Percentiles rank a stretch among this genome's conserved stretches.
These are phyloP conservation scores for Electrophaes corylata DNA, from an alignment of 2,888 invertebrate genomes.

Conservation along the genomic window DNA sequence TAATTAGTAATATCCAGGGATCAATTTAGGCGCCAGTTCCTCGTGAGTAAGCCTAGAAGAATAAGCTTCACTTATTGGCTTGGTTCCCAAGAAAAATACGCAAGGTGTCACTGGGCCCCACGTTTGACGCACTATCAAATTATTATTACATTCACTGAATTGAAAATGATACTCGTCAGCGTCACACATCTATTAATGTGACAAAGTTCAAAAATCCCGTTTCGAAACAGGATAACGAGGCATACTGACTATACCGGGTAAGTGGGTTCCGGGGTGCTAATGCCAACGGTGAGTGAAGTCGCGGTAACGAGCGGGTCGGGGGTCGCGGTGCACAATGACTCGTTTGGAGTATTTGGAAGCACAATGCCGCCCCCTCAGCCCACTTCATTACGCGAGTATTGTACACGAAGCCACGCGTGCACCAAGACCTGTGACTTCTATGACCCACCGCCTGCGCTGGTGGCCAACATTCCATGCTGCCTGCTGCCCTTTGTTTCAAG, in stretches of 20 bases:
- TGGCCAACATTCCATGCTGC: conserved; percentile 57
- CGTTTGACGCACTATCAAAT: neutral
- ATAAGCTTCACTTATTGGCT: too few relatives aligned
- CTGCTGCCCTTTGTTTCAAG: conserved; percentile 54
- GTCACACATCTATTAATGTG: conserved; percentile 34
- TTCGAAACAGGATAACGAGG: conserved; percentile 44
- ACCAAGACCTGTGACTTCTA: conserved; percentile 57
- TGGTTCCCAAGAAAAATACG: too few relatives aligned
- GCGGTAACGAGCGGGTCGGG: conserved; percentile 72
- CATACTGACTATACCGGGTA: conserved; percentile 19
- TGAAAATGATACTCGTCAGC: conserved; percentile 13
- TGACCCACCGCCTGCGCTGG: conserved; percentile 67
- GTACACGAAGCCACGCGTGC: conserved; percentile 63
- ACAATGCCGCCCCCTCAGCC: conserved; percentile 81
- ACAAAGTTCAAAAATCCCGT: conserved; percentile 26
- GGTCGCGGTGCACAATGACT: conserved; percentile 76
- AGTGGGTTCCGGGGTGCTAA: conserved; percentile 49
- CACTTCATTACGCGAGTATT: conserved; percentile 84
- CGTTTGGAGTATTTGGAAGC: conserved; percentile 62
- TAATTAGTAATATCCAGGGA: too few relatives aligned
- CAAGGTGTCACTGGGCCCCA: neutral
- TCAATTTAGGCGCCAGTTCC: too few relatives aligned
- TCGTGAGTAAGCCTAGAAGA: too few relatives aligned
- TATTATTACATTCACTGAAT: neutral
- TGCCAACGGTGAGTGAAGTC: conserved; percentile 47